Percentiles rank a stretch among this genome's conserved stretches.
Conservation (phyloP, 2,888 invertebrate species). For the Aphelenchoides bicaudatus region DNA sequence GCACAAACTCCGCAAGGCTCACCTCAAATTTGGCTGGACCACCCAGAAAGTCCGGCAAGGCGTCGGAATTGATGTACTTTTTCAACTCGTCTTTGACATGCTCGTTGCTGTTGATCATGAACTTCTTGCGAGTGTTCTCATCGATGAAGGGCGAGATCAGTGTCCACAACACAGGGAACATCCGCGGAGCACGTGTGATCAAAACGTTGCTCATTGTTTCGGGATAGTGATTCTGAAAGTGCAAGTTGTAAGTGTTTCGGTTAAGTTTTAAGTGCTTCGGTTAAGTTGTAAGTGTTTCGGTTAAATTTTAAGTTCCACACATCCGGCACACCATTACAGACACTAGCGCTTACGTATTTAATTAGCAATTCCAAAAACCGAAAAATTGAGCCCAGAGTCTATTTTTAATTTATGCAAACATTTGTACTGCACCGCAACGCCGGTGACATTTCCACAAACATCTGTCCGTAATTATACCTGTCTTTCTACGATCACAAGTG, state of each 20-base stretch:
- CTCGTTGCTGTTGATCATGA: slow-evolving; percentile 71
- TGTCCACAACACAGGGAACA: slow-evolving; percentile 92
- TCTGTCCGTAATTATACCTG: too few species aligned
- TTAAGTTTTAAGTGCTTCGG: too few species aligned
- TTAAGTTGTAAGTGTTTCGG: slow-evolving; percentile 33
- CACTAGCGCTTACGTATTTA: too few species aligned
- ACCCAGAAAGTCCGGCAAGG: slow-evolving; percentile 87
- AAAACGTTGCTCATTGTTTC: slow-evolving; percentile 88
- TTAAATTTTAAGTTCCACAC: too few species aligned
- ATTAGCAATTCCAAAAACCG: too few species aligned
- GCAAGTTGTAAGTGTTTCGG: slow-evolving; percentile 33
- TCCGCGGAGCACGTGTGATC: slow-evolving; percentile 83
- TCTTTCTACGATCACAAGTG: too few species aligned
- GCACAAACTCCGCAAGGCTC: not conserved
- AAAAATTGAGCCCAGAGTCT: slow-evolving; percentile 10
- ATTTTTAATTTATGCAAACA: too few species aligned
- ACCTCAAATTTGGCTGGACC: slow-evolving; percentile 67
- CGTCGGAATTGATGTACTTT: slow-evolving; percentile 79
- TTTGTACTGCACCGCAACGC: too few species aligned
- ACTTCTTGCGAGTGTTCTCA: slow-evolving; percentile 75
- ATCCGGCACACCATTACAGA: too few species aligned
- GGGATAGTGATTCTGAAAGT: slow-evolving; percentile 80
- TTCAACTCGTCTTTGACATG: slow-evolving; percentile 71
- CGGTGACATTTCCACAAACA: too few species aligned
- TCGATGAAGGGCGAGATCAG: slow-evolving; percentile 90